Evolutionary conservation across 2,888 invertebrate species (phyloP), one percentile per base, ranked within the genome.

Genomic region (Oxytorus armatus): DNA sequence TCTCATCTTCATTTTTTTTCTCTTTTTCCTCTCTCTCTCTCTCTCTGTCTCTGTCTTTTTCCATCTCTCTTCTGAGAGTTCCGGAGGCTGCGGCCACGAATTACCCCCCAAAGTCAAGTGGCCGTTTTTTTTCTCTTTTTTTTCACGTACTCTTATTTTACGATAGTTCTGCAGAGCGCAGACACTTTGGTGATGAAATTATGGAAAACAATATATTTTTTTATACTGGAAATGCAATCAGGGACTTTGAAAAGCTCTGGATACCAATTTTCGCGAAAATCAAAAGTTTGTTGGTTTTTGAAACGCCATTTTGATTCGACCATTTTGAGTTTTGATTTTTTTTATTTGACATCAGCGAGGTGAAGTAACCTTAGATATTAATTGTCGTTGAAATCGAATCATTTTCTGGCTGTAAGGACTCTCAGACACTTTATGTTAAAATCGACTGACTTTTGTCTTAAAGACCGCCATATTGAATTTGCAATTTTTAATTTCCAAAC

Each of bases 91-190:
- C 44, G 61, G 61, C 61, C 69, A 77, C 76, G 76, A 77, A 77
- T 77, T 69, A 77, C 63, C 53, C 61, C n/a, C 44, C 63, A 77
- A 77, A 77, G 69, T 77, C 76, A 77, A 69, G 76, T 63, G 53
- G 44, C 36, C 29, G 65, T 47, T 47, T 18, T 25, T 1, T 29
- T 25, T 16, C 16, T 63, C 16, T 25, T 18, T 10, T 11, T 10
- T 7, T 55, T 16, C 0, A 29, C 16, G 53, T 55, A 36, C 8
- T 51, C 36, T 18, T n/a, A n/a, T n/a, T n/a, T n/a, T n/a, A n/a
- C n/a, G n/a, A n/a, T n/a, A n/a, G n/a, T n/a, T n/a, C n/a, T n/a
- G n/a, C n/a, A n/a, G n/a, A n/a, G n/a, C n/a, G n/a, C n/a, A n/a
- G n/a, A 33, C 55, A 14, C 16, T 14, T 21, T 21, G 8, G n/a